Evolutionary conservation across 1,140 invertebrate species (phyloP).

Genomic region (Solenopsis fugax): DNA sequence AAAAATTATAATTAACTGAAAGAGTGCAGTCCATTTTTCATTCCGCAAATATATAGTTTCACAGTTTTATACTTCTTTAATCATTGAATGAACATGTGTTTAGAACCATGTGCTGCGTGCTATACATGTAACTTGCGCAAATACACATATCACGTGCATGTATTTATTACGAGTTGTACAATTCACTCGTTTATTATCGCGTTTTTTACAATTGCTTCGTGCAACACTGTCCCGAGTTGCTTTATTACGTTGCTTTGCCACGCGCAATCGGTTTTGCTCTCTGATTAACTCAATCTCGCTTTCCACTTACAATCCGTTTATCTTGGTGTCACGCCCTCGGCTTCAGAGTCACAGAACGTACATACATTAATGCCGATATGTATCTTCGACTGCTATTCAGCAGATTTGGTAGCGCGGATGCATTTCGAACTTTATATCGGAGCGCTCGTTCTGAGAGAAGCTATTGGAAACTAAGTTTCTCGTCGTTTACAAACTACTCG

Average conservation of each 20-base stretch:
- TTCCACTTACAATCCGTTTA: constrained; percentile 75
- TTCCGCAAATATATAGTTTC: neutral
- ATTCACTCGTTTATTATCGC: neutral
- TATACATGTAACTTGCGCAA: constrained; percentile 5
- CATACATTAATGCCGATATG: constrained; percentile 12
- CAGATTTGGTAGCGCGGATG: constrained; percentile 29
- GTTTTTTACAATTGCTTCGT: constrained; percentile 7
- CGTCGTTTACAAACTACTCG: constrained; percentile 32
- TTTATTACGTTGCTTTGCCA: neutral
- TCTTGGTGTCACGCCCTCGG: constrained; percentile 74
- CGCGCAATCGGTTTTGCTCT: constrained; percentile 53
- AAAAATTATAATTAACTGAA: neutral
- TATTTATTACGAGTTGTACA: neutral
- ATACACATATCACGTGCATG: too few species aligned
- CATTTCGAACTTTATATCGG: constrained; percentile 29
- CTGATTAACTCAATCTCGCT: constrained; percentile 72
- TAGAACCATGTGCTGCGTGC: neutral
- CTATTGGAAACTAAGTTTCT: constrained; percentile 44
- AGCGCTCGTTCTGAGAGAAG: neutral
- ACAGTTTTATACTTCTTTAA: neutral
- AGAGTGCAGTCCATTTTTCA: neutral
- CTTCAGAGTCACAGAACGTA: constrained; percentile 66
- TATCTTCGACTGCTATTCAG: constrained; percentile 6
- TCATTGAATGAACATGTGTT: neutral
- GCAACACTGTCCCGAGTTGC: constrained; percentile 23